Percentiles rank a stretch among this genome's conserved stretches.
Evolutionary conservation across 2,888 invertebrate genomes (phyloP).

Genomic region (Callyntrura guangdongensis): DNA sequence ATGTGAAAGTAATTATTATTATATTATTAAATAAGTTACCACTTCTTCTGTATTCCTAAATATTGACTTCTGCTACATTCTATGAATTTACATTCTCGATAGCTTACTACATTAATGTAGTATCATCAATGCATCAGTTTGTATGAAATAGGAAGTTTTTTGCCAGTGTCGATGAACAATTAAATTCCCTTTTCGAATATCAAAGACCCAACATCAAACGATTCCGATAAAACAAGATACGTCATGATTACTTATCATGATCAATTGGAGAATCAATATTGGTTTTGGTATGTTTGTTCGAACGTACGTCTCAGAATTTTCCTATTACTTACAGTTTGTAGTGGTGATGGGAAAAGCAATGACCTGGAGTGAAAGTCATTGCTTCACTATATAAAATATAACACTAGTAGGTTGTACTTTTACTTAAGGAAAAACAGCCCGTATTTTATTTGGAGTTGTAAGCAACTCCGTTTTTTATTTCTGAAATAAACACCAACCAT

Average conservation of each 20-base stretch:
- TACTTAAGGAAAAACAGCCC: background rate
- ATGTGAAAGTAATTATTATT: too few relatives aligned
- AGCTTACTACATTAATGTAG: too few relatives aligned
- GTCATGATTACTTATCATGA: slow-evolving; percentile 48
- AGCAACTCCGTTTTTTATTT: slow-evolving; percentile 18
- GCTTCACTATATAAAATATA: background rate
- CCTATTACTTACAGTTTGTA: slow-evolving; percentile 16
- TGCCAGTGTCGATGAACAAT: too few relatives aligned
- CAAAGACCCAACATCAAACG: too few relatives aligned
- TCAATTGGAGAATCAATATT: slow-evolving; percentile 71
- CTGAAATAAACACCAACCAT: slow-evolving; percentile 23
- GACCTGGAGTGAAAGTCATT: background rate
- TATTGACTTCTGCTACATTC: too few relatives aligned
- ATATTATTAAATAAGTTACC: too few relatives aligned
- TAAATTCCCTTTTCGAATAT: too few relatives aligned
- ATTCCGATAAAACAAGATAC: too few relatives aligned
- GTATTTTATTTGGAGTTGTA: background rate
- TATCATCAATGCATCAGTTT: too few relatives aligned
- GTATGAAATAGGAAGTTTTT: too few relatives aligned
- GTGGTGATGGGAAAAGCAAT: slow-evolving; percentile 9
- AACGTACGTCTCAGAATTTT: background rate
- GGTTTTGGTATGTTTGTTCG: background rate
- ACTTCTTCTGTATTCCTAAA: too few relatives aligned
- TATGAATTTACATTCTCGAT: too few relatives aligned
- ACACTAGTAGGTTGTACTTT: background rate